Percentiles rank a stretch among this genome's conserved stretches.
Evolutionary conservation across 2,797 vertebrate genomes (phyloP).

Genomic region (Dallia pectoralis): DNA sequence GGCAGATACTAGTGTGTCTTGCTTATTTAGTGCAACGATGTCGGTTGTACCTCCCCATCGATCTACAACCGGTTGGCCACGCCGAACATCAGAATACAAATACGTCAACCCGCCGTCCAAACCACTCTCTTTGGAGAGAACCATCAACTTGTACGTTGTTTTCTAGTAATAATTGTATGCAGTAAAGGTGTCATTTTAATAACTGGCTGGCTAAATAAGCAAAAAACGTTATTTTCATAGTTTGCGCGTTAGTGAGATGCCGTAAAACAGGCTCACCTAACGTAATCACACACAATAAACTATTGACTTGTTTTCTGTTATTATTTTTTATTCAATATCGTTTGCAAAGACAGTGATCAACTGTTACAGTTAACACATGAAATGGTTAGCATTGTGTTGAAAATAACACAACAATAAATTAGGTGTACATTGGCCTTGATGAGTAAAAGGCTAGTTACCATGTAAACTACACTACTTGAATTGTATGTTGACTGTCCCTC

Average conservation of each 20-base stretch:
- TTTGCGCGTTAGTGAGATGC: background rate
- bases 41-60: constrained; percentile 93
- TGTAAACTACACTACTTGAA: background rate
- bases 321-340: too few relatives aligned
- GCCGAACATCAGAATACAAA: constrained; percentile 84
- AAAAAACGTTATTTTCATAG: background rate
- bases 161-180: background rate
- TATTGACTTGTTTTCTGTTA: too few relatives aligned
- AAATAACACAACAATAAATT: too few relatives aligned
- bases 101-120: constrained; percentile 90
- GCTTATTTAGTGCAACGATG: constrained; percentile 66
- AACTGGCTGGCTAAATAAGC: background rate
- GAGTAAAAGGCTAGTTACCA: too few relatives aligned
- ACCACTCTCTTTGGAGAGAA: constrained; percentile 93
- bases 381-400: too few relatives aligned
- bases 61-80: constrained; percentile 94
- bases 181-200: background rate
- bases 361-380: too few relatives aligned
- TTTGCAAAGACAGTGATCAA: too few relatives aligned
- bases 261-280: background rate
- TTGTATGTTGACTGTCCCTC: background rate
- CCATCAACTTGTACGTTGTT: constrained; percentile 94
- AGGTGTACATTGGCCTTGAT: too few relatives aligned
- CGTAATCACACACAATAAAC: background rate
- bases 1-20: background rate